Percentiles rank a stretch among this genome's conserved stretches.
phyloP scores from a whole-genome alignment of 2,113 vertebrate species.

The Odocoileus virginianus region DNA sequence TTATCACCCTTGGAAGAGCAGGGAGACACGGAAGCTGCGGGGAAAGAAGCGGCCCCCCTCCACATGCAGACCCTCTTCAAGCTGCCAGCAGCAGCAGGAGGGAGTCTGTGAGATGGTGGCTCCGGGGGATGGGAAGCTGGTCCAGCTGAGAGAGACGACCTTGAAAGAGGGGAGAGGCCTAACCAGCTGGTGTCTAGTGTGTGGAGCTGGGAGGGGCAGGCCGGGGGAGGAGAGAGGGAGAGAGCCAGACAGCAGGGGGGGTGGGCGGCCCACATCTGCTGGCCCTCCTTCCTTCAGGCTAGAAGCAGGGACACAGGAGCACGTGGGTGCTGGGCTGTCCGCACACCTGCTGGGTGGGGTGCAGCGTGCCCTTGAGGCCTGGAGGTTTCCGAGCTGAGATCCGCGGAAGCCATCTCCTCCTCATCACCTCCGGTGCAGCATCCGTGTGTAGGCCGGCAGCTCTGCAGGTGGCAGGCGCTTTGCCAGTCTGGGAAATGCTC shows the following conservation, averaged over 20 bases:
- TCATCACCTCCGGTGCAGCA: background rate
- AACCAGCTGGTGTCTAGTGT: background rate
- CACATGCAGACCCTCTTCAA: background rate
- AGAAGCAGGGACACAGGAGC: background rate
- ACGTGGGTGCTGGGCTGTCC: fast-evolving
- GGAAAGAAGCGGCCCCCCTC: background rate
- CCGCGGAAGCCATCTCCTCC: background rate
- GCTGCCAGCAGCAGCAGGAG: background rate
- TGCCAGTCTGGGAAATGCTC: background rate
- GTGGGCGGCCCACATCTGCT: background rate
- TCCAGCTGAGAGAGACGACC: background rate
- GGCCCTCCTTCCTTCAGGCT: background rate
- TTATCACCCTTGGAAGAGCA: background rate
- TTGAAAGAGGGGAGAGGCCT: constrained; percentile 13
- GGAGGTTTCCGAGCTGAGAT: background rate
- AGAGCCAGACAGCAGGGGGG: background rate
- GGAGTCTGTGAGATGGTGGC: background rate
- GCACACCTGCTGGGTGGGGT: background rate
- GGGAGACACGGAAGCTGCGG: fast-evolving
- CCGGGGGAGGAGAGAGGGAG: background rate
- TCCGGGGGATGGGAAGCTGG: background rate
- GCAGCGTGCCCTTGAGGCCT: background rate
- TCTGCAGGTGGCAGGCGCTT: fast-evolving
- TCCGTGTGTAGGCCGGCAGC: background rate
- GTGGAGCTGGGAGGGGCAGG: background rate